Evolutionary conservation across 2,113 vertebrate genomes (phyloP), one percentile per base, ranked within the genome.

Genomic region (Cephalopterus ornatus): DNA sequence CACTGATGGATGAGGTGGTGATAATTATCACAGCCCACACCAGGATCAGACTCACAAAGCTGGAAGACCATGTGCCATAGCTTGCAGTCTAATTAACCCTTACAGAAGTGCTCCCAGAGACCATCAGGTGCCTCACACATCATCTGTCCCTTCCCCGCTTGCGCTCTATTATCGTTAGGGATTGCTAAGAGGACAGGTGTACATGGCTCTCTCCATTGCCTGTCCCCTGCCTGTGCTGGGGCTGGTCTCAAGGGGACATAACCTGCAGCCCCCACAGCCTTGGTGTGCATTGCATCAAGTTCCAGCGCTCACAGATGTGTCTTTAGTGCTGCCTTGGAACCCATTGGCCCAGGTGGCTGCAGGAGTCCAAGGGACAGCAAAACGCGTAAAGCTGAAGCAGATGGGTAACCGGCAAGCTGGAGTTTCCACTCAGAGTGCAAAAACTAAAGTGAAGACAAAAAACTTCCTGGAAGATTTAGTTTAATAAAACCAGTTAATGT

Each of bases 191-290:
- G 39, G 42, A 59, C 21, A 39, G 24, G 21, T 42, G 13, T 4
- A 4, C 27, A 12, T 0, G 0, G n/a, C 42, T 59, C 8, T 73
- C 41, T 19, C 61, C 14, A 2, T 21, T 52, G 46, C 19, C 50
- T 18, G 17, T 50, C 49, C 79, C 46, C 67, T 76, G 35, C 33
- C 41, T 21, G 4, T 74, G n/a, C 56, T 70, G 70, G n/a, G 42
- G 9, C 37, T 73, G 59, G 10, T 42, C 37, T 78, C 3, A 0
- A 59, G 46, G 59, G 11, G 22, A 9, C 0, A 1, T 16, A 28
- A 28, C 35, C 39, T 56, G 56, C 72, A 81, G 41, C 33, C 41
- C 50, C 66, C 53, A 9, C 2, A 14, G 63, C 75, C 27, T 21
- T 44, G 39, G 42, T 67, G 63, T 52, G 59, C 61, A 18, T n/a